These are phyloP conservation scores for Caenorhabditis sinica DNA, from an alignment of 2,888 invertebrate species.

Conservation along the genomic window DNA sequence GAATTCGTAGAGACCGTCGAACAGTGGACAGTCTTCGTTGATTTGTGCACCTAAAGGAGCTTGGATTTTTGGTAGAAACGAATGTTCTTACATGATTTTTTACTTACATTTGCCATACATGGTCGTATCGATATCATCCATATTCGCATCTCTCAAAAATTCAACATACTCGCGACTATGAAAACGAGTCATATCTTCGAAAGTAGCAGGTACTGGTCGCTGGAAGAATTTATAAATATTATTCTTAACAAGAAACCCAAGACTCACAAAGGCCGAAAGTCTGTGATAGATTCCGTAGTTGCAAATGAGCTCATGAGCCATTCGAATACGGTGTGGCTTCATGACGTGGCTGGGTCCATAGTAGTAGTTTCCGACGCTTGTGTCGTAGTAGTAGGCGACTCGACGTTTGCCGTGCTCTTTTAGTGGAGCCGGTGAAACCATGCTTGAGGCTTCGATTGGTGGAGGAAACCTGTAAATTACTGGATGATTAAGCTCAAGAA, in stretches of 20 bases:
- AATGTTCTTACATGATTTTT: not conserved
- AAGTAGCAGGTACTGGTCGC: constrained; percentile 98
- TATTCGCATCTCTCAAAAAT: constrained; percentile 95
- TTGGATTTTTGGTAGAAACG: not conserved
- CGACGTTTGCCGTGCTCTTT: constrained; percentile 73
- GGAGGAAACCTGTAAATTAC: too few species aligned
- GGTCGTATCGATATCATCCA: constrained; percentile 87
- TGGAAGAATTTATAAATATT: constrained; percentile 84
- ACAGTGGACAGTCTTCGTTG: constrained; percentile 17
- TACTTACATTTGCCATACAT: not conserved
- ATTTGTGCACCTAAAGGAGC: not conserved
- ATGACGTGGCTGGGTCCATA: constrained; percentile 99
- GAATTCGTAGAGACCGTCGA: constrained; percentile 27
- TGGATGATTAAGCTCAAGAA: not conserved
- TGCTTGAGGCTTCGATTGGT: not conserved
- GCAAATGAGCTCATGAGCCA: constrained; percentile 98
- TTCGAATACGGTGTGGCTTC: constrained; percentile 99
- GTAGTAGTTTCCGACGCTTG: constrained; percentile 85
- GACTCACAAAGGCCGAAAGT: constrained; percentile 92
- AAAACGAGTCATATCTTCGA: constrained; percentile 99
- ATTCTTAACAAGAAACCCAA: not conserved
- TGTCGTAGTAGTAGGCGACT: constrained; percentile 84
- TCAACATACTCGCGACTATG: constrained; percentile 99
- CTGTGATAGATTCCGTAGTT: constrained; percentile 99
- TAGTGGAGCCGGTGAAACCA: constrained; percentile 8